Base-by-base conservation (phyloP, 2,113 vertebrate genomes). In the Pardalotus punctatus region DNA sequence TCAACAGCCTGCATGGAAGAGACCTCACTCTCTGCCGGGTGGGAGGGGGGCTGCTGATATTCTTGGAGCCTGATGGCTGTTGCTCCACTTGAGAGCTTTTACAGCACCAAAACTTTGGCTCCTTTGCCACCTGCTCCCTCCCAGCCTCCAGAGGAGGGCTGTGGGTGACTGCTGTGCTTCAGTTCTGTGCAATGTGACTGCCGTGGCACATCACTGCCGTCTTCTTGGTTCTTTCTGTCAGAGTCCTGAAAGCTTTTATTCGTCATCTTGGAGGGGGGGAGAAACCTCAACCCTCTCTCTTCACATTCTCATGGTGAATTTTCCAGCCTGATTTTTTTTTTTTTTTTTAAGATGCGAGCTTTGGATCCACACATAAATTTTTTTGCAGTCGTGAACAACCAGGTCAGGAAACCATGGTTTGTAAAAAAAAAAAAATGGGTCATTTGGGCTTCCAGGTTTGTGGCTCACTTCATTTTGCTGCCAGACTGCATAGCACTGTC, bases 381-480 rank as follows among this genome's bases (percentile, higher is more conserved):
- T 95, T 95, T 93, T 90, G 35, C 67, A 73, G 54, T 65, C 12
- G 0, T 80, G 81, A 92, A 54, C 57, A 90, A 90, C 36, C 71
- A 90, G 77, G 62, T 94, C 93, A 93, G 96, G 92, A 96, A 96
- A 93, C 78, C 51, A 60, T 29, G 53, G 77, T 92, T 71, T 94
- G 43, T 85, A 12, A 43, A 88, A 90, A 92, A 12, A 43, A 88
- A 90, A 92, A 89, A 85, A 10, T 4, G 28, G 88, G 77, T 93
- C 66, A 88, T 62, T 70, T 86, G 74, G 88, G 45, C 90, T 94
- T 94, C 95, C 90, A 96, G 85, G 74, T 90, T 93, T 92, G 93
- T 96, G 94, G 90, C 87, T 96, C 18, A 33, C 12, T 86, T 88
- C 10, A 20, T 88, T 95, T 85, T 92, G 36, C 81, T 94, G 94